Conservation (phyloP, 2,113 vertebrate genomes). For the Oxyruncus cristatus region DNA sequence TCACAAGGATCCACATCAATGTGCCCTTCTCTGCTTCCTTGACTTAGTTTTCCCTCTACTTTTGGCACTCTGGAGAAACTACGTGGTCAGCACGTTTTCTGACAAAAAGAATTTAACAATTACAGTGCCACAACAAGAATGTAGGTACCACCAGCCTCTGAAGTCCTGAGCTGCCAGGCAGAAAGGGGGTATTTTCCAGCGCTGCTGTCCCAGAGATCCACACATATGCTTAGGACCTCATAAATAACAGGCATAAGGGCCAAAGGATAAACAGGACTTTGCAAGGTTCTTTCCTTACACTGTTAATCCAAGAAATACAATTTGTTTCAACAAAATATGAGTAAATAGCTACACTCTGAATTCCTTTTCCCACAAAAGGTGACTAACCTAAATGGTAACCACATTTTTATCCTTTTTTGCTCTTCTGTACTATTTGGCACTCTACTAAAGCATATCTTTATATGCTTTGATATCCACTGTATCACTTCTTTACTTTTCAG, state of each 20-base stretch:
- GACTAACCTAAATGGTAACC: background rate
- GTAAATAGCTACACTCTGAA: background rate
- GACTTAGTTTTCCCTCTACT: background rate
- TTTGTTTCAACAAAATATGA: background rate
- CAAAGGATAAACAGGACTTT: background rate
- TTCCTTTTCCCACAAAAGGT: background rate
- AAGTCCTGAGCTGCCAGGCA: background rate
- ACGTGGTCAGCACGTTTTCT: background rate
- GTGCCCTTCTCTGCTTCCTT: background rate
- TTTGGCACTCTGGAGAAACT: background rate
- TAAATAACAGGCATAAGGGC: background rate
- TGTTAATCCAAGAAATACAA: background rate
- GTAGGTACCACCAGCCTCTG: background rate
- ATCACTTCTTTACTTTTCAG: background rate
- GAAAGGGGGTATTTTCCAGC: background rate
- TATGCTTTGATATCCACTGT: too few relatives aligned
- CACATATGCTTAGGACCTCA: background rate
- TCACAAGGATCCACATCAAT: background rate
- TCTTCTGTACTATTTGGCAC: background rate
- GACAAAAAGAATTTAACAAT: background rate
- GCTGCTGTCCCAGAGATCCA: background rate
- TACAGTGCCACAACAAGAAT: background rate
- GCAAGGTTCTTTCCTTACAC: background rate
- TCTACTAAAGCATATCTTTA: background rate
- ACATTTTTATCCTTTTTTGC: background rate